Base-by-base conservation (phyloP, 2,888 invertebrate species). In the Drosophila pegasa region DNA sequence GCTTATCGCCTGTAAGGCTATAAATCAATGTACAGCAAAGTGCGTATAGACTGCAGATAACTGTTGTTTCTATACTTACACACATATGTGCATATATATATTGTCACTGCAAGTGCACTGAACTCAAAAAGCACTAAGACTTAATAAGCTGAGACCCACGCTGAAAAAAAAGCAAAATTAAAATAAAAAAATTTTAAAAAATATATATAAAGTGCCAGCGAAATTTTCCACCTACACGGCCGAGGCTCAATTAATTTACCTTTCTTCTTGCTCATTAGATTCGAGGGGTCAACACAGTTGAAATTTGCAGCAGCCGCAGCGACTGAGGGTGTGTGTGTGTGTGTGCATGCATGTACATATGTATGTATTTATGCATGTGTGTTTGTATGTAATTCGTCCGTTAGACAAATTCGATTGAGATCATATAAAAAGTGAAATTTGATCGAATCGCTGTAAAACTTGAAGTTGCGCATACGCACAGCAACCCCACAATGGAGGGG, bases 381-480 rank as follows among this genome's bases (percentile, higher is more conserved):
- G 35, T 35, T 2, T 20, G 22, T 35, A 10, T 18, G 14, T 12
- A 37, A 27, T 4, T 27, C 20, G 25, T 20, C 18, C 43, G 20
- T 33, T 33, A 60, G 31, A 37, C 52, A 71, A 41, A 73, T 75
- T 35, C 56, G 78, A 67, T 62, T 59, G 61, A 59, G 69, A 58
- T 73, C 67, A 66, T 51, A 56, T 57, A 72, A 87, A 82, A 82
- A 81, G 87, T 82, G 87, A 82, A 82, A 80, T 80, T 79, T 61
- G 61, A 78, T 72, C 64, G 52, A 86, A 68, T 62, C 68, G 77
- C 59, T 48, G 60, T 48, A 59, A 72, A 83, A 82, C 87, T 77
- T 71, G 81, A 51, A 52, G 60, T 56, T 41, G 55, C 48, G 3
- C 25, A 64, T 16, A 72, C 71, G 72, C 71, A 60, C 71, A 50